Conservation (phyloP, 2,797 vertebrate genomes). For the Chrysocyon brachyurus region DNA sequence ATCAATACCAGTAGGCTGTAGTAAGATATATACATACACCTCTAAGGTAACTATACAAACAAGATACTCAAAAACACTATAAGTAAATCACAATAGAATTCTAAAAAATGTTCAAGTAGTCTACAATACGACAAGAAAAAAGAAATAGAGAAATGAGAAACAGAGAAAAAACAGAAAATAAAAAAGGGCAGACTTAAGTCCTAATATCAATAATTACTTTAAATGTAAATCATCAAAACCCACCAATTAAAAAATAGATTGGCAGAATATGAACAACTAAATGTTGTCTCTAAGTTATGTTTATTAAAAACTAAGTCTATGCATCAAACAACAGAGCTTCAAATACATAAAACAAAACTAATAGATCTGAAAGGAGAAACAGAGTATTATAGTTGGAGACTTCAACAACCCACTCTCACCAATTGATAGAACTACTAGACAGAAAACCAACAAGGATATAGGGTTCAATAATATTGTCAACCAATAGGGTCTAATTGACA, state of each 20-base stretch:
- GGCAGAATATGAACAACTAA: background rate
- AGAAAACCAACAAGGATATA: background rate
- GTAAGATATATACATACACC: background rate
- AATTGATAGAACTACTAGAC: background rate
- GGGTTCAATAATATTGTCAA: background rate
- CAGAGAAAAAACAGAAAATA: background rate
- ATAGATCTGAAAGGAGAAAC: background rate
- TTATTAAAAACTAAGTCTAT: background rate
- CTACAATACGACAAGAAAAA: background rate
- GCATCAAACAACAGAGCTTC: background rate
- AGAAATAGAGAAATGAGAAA: background rate
- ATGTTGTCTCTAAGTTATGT: background rate
- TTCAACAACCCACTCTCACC: background rate
- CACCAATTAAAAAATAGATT: background rate
- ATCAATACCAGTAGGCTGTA: background rate
- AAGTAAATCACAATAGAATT: background rate
- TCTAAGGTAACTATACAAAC: background rate
- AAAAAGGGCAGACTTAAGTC: background rate
- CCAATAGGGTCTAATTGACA: background rate
- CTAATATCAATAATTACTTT: slow-evolving; percentile 4
- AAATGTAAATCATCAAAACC: background rate
- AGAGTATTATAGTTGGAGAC: background rate
- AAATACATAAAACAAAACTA: background rate
- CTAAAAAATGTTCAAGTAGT: background rate
- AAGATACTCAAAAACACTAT: background rate